Evolutionary conservation across 1,140 invertebrate species (phyloP), one percentile per base, ranked within the genome.

Genomic region (Coelopa frigida): DNA sequence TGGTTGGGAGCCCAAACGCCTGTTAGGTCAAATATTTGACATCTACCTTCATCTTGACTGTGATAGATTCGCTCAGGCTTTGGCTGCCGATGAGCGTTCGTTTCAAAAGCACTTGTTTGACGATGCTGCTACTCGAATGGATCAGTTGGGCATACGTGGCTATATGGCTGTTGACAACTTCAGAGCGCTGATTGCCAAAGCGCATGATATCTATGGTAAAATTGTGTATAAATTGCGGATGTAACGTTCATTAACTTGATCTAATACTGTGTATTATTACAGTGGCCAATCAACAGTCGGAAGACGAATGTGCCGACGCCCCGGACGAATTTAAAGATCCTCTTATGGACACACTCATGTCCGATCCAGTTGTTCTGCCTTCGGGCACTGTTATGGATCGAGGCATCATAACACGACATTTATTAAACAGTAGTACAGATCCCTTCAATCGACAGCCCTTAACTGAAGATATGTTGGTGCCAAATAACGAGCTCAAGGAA

Each of bases 311-410:
- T 61, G 89, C 87, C 22, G 94, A 98, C 70, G 91, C 93, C 31
- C 94, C 95, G 1, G 94, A 98, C 53, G 93, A 98, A 71, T 98
- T 96, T 68, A 84, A 85, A 72, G 94, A 98, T 78, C 93, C 94
- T 0, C 72, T 98, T 2, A 97, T 98, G 94, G 91, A 94, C 59
- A 97, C 94, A 1, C 70, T 98, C 15, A 98, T 98, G 94, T 84
- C 84, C 2, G 93, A 98, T 70, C 95, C 95, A 3, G 94, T 98
- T 0, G 75, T 85, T 48, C 73, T 98, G 48, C 94, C 94, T 8
- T 92, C 90, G 44, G 94, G 94, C 45, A 89, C 88, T 57, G 72
- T 96, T 3, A 96, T 98, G 90, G 94, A 98, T 70, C 78, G 92
- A 35, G 80, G 91, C 21, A 87, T 94, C 48, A 98, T 98, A 36